These are phyloP conservation scores for Neoscelio sp. DNA, from an alignment of 2,888 invertebrate species.

Conservation along the genomic window DNA sequence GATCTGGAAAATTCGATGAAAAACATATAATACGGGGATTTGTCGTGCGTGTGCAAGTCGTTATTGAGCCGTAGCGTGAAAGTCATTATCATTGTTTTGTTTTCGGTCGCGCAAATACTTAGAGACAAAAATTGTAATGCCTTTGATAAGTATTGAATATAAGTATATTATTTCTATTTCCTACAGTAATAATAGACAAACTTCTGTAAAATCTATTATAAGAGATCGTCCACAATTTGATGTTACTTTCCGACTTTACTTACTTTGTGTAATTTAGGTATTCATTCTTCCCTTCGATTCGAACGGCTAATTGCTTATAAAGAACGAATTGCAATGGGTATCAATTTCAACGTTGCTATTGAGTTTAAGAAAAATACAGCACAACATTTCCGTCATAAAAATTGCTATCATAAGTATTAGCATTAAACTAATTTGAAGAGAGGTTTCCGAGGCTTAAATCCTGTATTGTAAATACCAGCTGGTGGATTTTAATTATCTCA, in stretches of 20 bases:
- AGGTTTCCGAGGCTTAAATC: too few species aligned
- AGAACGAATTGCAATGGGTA: constrained; percentile 1
- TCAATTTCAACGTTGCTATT: constrained; percentile 5
- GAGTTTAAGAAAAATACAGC: constrained; percentile 2
- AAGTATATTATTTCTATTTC: constrained; percentile 42
- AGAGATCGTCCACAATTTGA: constrained; percentile 37
- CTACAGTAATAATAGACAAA: constrained; percentile 51
- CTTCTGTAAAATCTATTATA: constrained; percentile 39
- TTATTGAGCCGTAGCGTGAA: too few species aligned
- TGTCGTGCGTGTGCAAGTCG: too few species aligned
- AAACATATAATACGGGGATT: too few species aligned
- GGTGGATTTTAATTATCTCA: too few species aligned
- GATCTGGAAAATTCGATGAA: too few species aligned
- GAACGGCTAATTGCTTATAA: constrained; percentile 39
- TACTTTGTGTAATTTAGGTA: constrained; percentile 39
- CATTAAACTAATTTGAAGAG: too few species aligned
- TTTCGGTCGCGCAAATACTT: too few species aligned
- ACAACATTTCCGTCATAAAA: constrained; percentile 13
- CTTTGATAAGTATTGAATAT: too few species aligned
- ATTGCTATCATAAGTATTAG: neutral
- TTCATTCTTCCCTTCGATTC: constrained; percentile 20
- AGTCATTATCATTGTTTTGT: too few species aligned
- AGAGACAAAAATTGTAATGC: constrained; percentile 43
- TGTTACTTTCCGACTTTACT: constrained; percentile 42
- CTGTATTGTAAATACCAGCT: too few species aligned